phyloP scores from a whole-genome alignment of 2,113 vertebrate species.

The Mesocricetus auratus region DNA sequence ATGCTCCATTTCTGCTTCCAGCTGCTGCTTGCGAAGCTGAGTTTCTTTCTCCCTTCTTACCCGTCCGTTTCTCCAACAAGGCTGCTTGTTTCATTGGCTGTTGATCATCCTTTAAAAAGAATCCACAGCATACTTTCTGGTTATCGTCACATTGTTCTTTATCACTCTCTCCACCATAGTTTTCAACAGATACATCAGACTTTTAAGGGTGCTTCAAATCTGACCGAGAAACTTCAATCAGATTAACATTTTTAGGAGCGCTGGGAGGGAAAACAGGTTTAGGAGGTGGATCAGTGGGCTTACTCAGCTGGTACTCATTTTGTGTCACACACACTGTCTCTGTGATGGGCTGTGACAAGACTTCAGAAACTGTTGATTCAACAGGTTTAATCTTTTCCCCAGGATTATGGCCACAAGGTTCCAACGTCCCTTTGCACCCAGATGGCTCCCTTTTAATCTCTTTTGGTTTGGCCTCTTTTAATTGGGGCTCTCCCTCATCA shows the following conservation, averaged over 20 bases:
- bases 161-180: slow-evolving; percentile 88
- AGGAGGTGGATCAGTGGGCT: slow-evolving; percentile 56
- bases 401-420: slow-evolving; percentile 65
- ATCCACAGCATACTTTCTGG: slow-evolving; percentile 95
- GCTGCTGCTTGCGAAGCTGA: slow-evolving; percentile 94
- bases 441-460: slow-evolving; percentile 82
- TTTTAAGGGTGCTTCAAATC: slow-evolving; percentile 92
- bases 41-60: slow-evolving; percentile 95
- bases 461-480: slow-evolving; percentile 82
- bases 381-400: slow-evolving; percentile 88
- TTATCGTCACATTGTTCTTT: slow-evolving; percentile 91
- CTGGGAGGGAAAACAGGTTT: slow-evolving; percentile 79
- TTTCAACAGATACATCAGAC: slow-evolving; percentile 87
- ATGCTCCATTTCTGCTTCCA: slow-evolving; percentile 94
- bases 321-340: slow-evolving; percentile 92
- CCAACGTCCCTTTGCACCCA: slow-evolving; percentile 61
- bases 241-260: slow-evolving; percentile 88
- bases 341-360: slow-evolving; percentile 91
- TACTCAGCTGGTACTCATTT: slow-evolving; percentile 88
- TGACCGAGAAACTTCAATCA: slow-evolving; percentile 97
- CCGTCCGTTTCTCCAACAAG: slow-evolving; percentile 96
- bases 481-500: slow-evolving; percentile 87
- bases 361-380: slow-evolving; percentile 91
- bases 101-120: slow-evolving; percentile 99
- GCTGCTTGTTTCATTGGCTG: slow-evolving; percentile 96